Conservation (phyloP, 2,888 invertebrate species). For the Eueremaeus valkanovi region DNA sequence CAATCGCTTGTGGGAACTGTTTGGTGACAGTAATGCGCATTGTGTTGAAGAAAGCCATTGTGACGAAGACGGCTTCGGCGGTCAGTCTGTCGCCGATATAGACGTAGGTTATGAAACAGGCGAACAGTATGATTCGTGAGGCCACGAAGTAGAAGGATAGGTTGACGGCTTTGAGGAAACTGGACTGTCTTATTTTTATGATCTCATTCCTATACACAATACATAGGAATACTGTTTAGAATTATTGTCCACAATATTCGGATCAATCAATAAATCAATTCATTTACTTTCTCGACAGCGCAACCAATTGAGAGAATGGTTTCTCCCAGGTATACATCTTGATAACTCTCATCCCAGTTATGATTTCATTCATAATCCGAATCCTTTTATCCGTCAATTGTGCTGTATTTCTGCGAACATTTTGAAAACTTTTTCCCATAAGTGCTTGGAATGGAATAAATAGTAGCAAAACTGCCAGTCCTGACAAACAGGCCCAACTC, state of each 20-base stretch:
- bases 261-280: no score
- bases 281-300: constrained; percentile 64
- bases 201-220: constrained; percentile 62
- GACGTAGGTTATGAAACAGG: constrained; percentile 71
- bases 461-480: constrained; percentile 70
- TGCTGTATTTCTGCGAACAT: constrained; percentile 71
- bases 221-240: no score
- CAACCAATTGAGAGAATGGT: constrained; percentile 76
- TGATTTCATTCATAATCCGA: constrained; percentile 88
- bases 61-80: constrained; percentile 71
- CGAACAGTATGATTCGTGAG: constrained; percentile 73
- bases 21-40: constrained; percentile 71
- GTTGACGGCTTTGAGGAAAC: constrained; percentile 60
- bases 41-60: constrained; percentile 81
- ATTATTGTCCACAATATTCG: neutral
- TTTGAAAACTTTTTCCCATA: constrained; percentile 54
- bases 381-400: constrained; percentile 81
- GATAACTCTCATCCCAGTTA: constrained; percentile 85
- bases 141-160: constrained; percentile 66
- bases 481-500: constrained; percentile 67
- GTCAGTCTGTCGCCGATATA: constrained; percentile 62
- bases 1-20: constrained; percentile 77
- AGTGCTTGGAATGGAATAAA: constrained; percentile 75
- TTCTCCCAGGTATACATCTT: no score
- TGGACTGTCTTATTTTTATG: constrained; percentile 61